phyloP scores from a whole-genome alignment of 2,888 invertebrate species.

The Tenthredo mesomela region DNA sequence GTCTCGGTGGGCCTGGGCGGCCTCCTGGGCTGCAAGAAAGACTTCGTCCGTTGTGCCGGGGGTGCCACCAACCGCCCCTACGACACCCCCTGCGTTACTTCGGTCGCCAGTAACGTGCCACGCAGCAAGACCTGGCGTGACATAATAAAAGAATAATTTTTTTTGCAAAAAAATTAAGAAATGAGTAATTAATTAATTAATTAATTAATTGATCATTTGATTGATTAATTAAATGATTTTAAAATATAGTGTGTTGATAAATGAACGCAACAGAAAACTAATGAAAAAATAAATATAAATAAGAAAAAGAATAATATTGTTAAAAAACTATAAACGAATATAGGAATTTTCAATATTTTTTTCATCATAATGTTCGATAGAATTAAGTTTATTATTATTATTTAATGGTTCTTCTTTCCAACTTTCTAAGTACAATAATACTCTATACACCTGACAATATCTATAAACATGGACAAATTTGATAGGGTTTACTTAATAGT shows the following conservation, averaged over 20 bases:
- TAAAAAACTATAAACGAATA: background rate
- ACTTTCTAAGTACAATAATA: conserved; percentile 4
- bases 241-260: background rate
- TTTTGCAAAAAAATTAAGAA: conserved; percentile 53
- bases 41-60: conserved; percentile 85
- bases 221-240: background rate
- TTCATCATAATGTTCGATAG: background rate
- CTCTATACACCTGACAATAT: conserved; percentile 39
- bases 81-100: conserved; percentile 81
- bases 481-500: background rate
- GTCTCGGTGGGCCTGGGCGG: conserved; percentile 89
- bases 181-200: conserved; percentile 31
- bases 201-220: background rate
- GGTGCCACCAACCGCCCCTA: conserved; percentile 72
- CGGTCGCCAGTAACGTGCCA: conserved; percentile 91
- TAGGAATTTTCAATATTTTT: background rate
- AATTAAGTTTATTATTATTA: conserved; percentile 10
- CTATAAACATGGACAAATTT: conserved; percentile 27
- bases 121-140: conserved; percentile 86
- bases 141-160: conserved; percentile 54
- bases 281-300: background rate
- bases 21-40: conserved; percentile 90
- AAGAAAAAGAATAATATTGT: background rate
- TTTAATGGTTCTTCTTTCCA: conserved; percentile 1
- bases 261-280: background rate